These are phyloP conservation scores for Allolobophora icterica DNA, from an alignment of 2,888 invertebrate species.

Conservation along the genomic window DNA sequence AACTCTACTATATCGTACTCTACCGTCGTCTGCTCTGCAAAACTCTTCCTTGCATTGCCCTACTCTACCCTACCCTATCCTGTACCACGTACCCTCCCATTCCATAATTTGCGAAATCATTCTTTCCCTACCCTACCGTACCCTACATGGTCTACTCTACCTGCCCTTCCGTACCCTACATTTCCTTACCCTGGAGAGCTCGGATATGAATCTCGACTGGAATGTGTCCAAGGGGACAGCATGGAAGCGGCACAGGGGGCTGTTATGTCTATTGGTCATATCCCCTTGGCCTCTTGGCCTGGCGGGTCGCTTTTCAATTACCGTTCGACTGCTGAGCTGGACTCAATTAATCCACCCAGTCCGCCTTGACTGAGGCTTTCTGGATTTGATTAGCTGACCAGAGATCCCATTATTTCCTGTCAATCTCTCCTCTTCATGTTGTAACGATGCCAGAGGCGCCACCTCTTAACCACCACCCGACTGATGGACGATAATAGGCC, in stretches of 20 bases:
- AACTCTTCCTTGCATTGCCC: too few species aligned
- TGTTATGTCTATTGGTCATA: neutral
- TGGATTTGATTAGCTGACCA: neutral
- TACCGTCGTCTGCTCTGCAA: too few species aligned
- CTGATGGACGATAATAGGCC: neutral
- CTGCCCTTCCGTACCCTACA: too few species aligned
- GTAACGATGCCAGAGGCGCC: neutral
- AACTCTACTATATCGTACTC: too few species aligned
- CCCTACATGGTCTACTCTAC: too few species aligned
- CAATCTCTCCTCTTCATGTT: neutral
- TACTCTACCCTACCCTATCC: too few species aligned
- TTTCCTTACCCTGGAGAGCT: too few species aligned
- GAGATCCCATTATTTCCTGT: slow-evolving; percentile 1
- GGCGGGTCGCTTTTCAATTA: neutral
- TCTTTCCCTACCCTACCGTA: too few species aligned
- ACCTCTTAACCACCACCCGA: too few species aligned
- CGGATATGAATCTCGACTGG: neutral
- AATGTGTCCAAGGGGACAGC: neutral
- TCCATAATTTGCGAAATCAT: too few species aligned
- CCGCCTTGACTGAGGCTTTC: neutral
- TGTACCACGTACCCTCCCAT: neutral
- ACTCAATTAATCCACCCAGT: neutral
- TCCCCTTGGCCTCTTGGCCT: neutral
- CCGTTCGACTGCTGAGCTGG: neutral
- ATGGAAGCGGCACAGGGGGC: neutral